Base-by-base conservation (phyloP, 1,140 invertebrate species). In the Cepaea nemoralis region DNA sequence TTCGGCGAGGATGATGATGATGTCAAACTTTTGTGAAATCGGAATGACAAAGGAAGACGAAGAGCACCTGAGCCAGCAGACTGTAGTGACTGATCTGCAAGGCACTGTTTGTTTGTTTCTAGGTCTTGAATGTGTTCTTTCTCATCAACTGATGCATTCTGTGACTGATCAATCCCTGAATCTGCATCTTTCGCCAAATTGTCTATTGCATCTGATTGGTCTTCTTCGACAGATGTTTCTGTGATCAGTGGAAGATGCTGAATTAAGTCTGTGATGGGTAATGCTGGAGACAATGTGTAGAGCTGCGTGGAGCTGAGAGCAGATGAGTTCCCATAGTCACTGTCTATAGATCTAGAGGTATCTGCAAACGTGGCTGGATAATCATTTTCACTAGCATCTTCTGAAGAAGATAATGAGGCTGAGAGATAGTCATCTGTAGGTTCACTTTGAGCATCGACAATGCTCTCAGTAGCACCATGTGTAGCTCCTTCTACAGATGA, bases 1-100 rank as follows among this genome's bases (percentile, higher is more conserved):
- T 82, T 82, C 33, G 39, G 16, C 31, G 45, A 31, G 27, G 45
- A 75, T 14, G 50, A 69, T 5, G 63, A 3, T 19, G 59, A 33
- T 16, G 35, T 35, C 19, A 35, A 71, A 35, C 39, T 50, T 67
- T 39, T 71, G 19, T 70, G 45, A 63, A 80, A 71, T 40, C 69
- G n/a, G 45, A 80, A 73, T 24, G 67, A 63, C 31, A 80, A 27
- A 0, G 78, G 78, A 70, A 80, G 78, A 73, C 78, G 40, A 14
- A 73, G 35, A 14, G 59, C 35, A 12, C n/a, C 6, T 0, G 78
- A 73, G 27, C 73, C 69, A 39, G 59, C 19, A 31, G 63, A 63
- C 27, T 35, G 63, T n/a, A 24, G 6, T 19, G 69, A 71, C 5
- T 50, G 14, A 2, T 70, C 67, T 16, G 27, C 27, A 10, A 6